Evolutionary conservation across 2,113 vertebrate genomes (phyloP), one percentile per base, ranked within the genome.

Genomic region (Mellivora capensis): DNA sequence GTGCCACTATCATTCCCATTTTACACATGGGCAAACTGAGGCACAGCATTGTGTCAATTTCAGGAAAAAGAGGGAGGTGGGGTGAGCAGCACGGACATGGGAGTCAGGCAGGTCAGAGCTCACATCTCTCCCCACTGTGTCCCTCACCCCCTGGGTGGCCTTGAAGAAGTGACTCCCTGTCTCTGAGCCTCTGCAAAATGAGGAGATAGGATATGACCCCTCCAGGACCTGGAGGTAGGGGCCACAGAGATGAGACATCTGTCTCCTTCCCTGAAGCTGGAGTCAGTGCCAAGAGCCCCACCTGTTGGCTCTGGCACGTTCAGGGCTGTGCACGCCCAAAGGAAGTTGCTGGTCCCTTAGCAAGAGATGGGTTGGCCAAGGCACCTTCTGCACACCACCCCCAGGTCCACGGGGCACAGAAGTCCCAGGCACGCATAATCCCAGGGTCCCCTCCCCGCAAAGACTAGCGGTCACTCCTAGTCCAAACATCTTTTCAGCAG

Each of bases 161-260:
- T 76, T 54, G 59, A 95, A 44, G 18, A 76, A 27, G 67, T 44
- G 31, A 88, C 14, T 39, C 31, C 57, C 57, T 7, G 2, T 69
- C 79, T 84, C 80, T 85, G 76, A 87, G 57, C 49, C 82, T 91
- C 76, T 47, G 74, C 39, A 49, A 87, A 87, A 59, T 31, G 11
- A 27, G 18, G 18, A 72, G 8, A 27, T 39, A 7, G 21, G 9
- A 10, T 21, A 44, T 42, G 49, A 64, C 11, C 13, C 14, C 21
- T 12, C 37, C 14, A 34, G 17, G 54, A 13, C 39, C 62, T 49
- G 62, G 57, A 39, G 23, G 42, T 6, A 31, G 37, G 27, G 29
- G 17, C 69, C 71, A 25, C 34, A 54, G 47, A 69, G 29, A 31
- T 52, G 17, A 91, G 79, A 34, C 15, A 1, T 2, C 54, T 6